Base-by-base conservation (phyloP, 2,113 vertebrate genomes). In the Aix galericulata region DNA sequence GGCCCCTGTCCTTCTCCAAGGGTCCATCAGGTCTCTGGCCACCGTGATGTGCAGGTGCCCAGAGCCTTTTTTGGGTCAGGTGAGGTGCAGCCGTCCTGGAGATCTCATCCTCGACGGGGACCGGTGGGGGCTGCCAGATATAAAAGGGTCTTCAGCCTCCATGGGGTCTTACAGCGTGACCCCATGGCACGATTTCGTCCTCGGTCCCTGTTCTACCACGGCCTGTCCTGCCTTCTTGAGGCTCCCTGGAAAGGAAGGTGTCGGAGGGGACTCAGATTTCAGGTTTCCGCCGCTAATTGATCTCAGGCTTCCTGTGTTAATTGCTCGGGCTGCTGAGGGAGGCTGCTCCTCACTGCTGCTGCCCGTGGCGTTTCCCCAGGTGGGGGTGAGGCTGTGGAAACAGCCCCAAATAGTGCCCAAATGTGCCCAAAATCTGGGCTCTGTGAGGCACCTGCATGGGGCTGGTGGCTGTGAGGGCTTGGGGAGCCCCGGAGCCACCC, bases 161-260 rank as follows among this genome's bases (percentile, higher is more conserved):
- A 1, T 0, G 8, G 8, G 40, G 10, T 32, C n/a, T 42, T 48
- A 18, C 1, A 20, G 6, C 3, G 6, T 7, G 32, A 53, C 14
- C 36, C 36, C 23, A 25, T 2, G 14, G 25, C 23, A 5, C 0
- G 6, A 44, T 69, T 58, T 2, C 2, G 20, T 20, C 46, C 18
- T 46, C 13, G 21, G 3, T 12, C 27, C 40, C 27, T 21, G 40
- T 64, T 53, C 32, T 44, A 12, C 34, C 34, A 12, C 26, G 1
- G 6, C 17, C 1, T 40, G 0, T 52, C 26, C 71, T 13, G 50
- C 38, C 64, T 56, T 40, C 3, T 11, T 87, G 71, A 52, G 82
- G 40, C 48, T 76, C 31, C 36, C 32, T 64, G 27, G 44, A 52
- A 73, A 38, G 38, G 75, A 60, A 74, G 46, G 72, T 55, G 66